Conservation (phyloP, 1,140 invertebrate species). For the Ditylenchus dipsaci region DNA sequence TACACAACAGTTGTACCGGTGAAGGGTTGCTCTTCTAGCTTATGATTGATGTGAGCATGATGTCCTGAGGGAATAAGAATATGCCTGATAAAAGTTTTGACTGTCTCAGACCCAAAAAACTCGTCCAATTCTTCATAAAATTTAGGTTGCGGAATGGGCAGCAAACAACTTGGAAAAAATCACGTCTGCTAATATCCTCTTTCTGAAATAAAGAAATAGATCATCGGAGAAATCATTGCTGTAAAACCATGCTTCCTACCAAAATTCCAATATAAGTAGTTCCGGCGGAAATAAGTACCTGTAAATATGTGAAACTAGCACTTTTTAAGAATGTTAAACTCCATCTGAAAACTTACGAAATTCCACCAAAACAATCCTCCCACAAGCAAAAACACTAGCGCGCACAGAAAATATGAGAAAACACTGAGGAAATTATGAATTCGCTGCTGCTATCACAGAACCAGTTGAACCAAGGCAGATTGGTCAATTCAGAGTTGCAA, state of each 20-base stretch:
- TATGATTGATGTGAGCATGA: neutral
- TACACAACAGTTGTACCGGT: too few relatives aligned
- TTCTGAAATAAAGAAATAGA: neutral
- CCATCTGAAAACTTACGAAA: slow-evolving; percentile 11
- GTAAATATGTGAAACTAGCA: too few relatives aligned
- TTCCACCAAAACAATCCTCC: slow-evolving; percentile 40
- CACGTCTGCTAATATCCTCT: neutral
- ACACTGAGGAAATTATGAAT: slow-evolving; percentile 32
- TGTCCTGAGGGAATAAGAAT: slow-evolving; percentile 29
- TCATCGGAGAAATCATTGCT: neutral
- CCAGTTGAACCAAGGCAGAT: slow-evolving; percentile 32
- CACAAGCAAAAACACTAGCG: slow-evolving; percentile 39
- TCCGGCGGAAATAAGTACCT: slow-evolving; percentile 38
- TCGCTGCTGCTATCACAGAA: slow-evolving; percentile 26
- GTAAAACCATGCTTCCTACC: slow-evolving; percentile 17
- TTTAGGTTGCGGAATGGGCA: slow-evolving; percentile 16
- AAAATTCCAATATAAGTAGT: slow-evolving; percentile 37
- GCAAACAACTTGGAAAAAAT: slow-evolving; percentile 10
- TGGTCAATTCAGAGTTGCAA: slow-evolving; percentile 23
- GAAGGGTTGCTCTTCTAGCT: too few relatives aligned
- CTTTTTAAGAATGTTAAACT: too few relatives aligned
- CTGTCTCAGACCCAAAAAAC: slow-evolving; percentile 20
- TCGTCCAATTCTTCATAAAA: slow-evolving; percentile 20
- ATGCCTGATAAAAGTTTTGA: slow-evolving; percentile 21
- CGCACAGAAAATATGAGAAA: slow-evolving; percentile 41